These are phyloP conservation scores for Lepus timidus DNA, from an alignment of 2,113 vertebrate genomes.

Conservation along the genomic window DNA sequence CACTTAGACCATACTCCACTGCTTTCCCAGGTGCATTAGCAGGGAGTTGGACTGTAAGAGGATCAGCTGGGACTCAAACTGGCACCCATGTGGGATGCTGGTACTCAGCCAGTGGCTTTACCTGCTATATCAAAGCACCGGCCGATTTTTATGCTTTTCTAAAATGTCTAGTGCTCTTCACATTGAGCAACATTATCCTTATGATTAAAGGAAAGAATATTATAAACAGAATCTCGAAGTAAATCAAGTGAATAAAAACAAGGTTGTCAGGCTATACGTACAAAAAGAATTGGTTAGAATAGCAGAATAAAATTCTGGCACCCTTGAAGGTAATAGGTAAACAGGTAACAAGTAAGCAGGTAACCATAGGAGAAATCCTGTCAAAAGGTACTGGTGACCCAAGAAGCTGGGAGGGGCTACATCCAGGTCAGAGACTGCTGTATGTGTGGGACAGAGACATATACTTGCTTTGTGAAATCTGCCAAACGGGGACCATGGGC, in stretches of 20 bases:
- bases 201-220: not conserved
- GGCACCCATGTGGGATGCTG: no score
- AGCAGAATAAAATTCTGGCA: not conserved
- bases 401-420: not conserved
- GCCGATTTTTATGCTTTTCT: not conserved
- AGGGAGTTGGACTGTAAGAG: no score
- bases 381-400: not conserved
- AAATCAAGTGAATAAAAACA: not conserved
- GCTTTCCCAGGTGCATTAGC: no score
- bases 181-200: not conserved
- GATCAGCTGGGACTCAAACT: no score
- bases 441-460: not conserved
- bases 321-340: not conserved
- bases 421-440: not conserved
- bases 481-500: not conserved
- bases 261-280: not conserved
- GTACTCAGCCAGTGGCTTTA: no score
- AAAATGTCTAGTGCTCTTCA: constrained; percentile 14
- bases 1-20: no score
- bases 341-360: no score
- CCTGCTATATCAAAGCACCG: no score
- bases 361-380: not conserved
- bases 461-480: not conserved
- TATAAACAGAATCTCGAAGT: not conserved
- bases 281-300: not conserved